Conservation (phyloP, 1,140 invertebrate species). For the Pseudomyrmex sp. region DNA sequence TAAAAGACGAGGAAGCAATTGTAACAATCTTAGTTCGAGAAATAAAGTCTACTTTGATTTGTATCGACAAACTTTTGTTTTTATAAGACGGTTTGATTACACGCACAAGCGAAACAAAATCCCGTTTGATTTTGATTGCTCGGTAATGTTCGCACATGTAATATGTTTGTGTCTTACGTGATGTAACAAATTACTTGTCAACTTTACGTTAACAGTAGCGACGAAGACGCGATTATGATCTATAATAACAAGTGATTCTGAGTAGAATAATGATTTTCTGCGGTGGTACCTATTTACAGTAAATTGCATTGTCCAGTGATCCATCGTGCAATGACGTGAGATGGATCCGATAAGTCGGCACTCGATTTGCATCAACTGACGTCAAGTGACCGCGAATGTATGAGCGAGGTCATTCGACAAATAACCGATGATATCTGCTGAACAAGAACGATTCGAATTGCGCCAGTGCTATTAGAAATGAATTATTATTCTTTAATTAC, state of each 20-base stretch:
- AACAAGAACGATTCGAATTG: neutral
- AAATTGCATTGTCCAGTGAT: slow-evolving; percentile 67
- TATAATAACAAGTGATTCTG: slow-evolving; percentile 44
- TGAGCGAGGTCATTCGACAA: slow-evolving; percentile 45
- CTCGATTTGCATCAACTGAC: slow-evolving; percentile 64
- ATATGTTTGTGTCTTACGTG: neutral
- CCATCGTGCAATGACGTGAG: slow-evolving; percentile 64
- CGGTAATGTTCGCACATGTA: neutral
- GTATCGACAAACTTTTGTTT: neutral
- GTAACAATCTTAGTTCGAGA: neutral
- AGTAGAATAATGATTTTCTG: slow-evolving; percentile 54
- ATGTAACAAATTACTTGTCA: slow-evolving; percentile 21
- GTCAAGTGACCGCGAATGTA: slow-evolving; percentile 65
- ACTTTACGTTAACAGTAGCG: neutral
- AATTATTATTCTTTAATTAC: neutral
- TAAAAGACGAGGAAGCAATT: neutral
- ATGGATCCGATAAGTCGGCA: slow-evolving; percentile 65
- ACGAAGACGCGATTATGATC: slow-evolving; percentile 6
- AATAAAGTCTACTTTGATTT: neutral
- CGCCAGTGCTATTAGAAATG: neutral
- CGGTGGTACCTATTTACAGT: slow-evolving; percentile 54
- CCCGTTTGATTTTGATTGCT: neutral
- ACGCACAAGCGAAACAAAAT: neutral
- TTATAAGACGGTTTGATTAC: neutral
- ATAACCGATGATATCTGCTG: slow-evolving; percentile 29